Percentiles rank a stretch among this genome's conserved stretches.
Evolutionary conservation across 2,888 invertebrate genomes (phyloP).

Genomic region (Philereme transversata): DNA sequence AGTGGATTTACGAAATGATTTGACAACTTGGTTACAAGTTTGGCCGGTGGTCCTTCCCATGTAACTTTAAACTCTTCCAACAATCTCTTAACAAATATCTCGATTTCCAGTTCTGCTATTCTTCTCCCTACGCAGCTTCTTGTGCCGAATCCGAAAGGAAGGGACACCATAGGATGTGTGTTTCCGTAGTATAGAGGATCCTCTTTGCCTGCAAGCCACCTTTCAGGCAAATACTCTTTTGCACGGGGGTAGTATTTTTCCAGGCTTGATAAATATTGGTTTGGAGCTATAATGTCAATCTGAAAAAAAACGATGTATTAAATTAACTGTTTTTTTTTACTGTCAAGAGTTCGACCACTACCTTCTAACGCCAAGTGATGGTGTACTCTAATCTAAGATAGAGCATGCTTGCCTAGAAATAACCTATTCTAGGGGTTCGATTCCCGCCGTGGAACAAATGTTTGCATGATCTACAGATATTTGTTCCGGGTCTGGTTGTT

Average conservation of each 20-base stretch:
- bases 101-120: conserved; percentile 85
- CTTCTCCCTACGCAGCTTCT: conserved; percentile 87
- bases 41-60: conserved; percentile 24
- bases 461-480: too few species aligned
- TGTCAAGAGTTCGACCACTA: too few species aligned
- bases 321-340: too few species aligned
- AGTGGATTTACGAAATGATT: conserved; percentile 21
- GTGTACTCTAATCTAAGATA: too few species aligned
- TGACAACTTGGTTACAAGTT: conserved; percentile 2
- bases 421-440: too few species aligned
- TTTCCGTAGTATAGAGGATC: conserved; percentile 68
- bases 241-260: conserved; percentile 86
- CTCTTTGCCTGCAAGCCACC: conserved; percentile 84
- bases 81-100: conserved; percentile 52
- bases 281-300: neutral
- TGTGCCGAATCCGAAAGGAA: conserved; percentile 87
- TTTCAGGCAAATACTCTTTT: conserved; percentile 87
- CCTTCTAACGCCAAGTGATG: too few species aligned
- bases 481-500: too few species aligned
- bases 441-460: too few species aligned
- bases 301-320: neutral
- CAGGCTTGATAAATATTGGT: conserved; percentile 37
- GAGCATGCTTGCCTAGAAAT: too few species aligned
- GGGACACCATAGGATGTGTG: conserved; percentile 84
- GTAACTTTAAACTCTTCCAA: conserved; percentile 20